A percentile compares a stretch with the other conserved stretches of the same genome.
These are phyloP conservation scores for Pterostichus madidus DNA, from an alignment of 2,888 invertebrate species.

Conservation along the genomic window DNA sequence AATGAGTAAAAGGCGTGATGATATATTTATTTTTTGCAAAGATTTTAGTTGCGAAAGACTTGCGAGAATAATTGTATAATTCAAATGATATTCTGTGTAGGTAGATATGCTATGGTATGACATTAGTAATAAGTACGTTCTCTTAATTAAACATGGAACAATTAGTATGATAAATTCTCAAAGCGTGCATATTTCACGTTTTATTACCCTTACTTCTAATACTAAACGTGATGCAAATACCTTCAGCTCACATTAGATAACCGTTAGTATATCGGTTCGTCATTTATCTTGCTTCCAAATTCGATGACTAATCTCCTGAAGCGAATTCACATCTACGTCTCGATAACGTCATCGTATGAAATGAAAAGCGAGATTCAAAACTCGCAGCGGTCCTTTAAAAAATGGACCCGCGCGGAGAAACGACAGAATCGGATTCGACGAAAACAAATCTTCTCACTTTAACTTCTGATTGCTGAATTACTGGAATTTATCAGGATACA, in stretches of 20 bases:
- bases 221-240: slow-evolving; percentile 38
- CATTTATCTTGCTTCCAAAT: slow-evolving; percentile 21
- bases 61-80: background rate
- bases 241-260: slow-evolving; percentile 23
- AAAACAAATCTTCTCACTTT: slow-evolving; percentile 22
- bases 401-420: slow-evolving; percentile 10
- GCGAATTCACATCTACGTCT: slow-evolving; percentile 7
- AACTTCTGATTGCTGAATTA: slow-evolving; percentile 30
- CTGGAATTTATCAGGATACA: background rate
- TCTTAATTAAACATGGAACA: slow-evolving; percentile 35
- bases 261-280: background rate
- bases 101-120: slow-evolving; percentile 8
- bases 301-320: slow-evolving; percentile 10
- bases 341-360: slow-evolving; percentile 31
- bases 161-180: slow-evolving; percentile 38
- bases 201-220: slow-evolving; percentile 35
- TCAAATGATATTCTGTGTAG: slow-evolving; percentile 4
- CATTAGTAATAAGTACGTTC: slow-evolving; percentile 29
- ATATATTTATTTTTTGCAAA: too few species aligned
- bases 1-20: too few species aligned
- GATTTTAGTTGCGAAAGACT: too few species aligned
- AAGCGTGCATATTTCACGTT: slow-evolving; percentile 32
- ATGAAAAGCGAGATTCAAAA: slow-evolving; percentile 31
- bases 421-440: slow-evolving; percentile 15
- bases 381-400: slow-evolving; percentile 14